Evolutionary conservation across 2,113 vertebrate genomes (phyloP).

Genomic region (Boleophthalmus pectinirostris): DNA sequence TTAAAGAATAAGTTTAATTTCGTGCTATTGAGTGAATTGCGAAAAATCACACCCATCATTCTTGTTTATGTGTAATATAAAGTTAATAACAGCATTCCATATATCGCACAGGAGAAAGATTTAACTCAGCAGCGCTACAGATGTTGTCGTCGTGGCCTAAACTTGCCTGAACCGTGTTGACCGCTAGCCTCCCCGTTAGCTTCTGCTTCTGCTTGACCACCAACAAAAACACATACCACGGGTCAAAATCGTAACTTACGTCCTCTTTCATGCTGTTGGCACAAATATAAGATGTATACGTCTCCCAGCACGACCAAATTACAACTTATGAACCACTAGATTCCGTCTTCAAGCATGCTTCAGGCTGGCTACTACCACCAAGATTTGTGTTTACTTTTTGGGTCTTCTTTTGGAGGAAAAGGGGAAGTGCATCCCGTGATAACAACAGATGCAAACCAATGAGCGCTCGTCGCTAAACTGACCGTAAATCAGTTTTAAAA

Average conservation of each 20-base stretch:
- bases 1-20: not conserved
- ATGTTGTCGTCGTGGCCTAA: constrained; percentile 11
- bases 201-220: not conserved
- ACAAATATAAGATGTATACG: not conserved
- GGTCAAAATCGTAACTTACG: constrained; percentile 47
- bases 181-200: constrained; percentile 44
- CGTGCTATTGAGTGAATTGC: not conserved
- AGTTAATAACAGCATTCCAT: not conserved
- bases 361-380: constrained; percentile 6
- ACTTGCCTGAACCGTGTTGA: constrained; percentile 10
- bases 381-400: constrained; percentile 64
- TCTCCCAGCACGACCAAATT: not conserved
- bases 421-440: constrained; percentile 37
- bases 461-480: constrained; percentile 16
- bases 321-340: not conserved
- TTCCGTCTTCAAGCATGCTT: constrained; percentile 14
- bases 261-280: not conserved
- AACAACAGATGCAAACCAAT: constrained; percentile 13
- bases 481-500: constrained; percentile 48
- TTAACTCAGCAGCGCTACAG: not conserved
- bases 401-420: constrained; percentile 21
- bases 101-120: not conserved
- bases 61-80: not conserved
- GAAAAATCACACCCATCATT: not conserved
- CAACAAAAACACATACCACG: constrained; percentile 12